These are phyloP conservation scores for Chrysolina haemoptera DNA, from an alignment of 2,888 invertebrate genomes.

Conservation along the genomic window DNA sequence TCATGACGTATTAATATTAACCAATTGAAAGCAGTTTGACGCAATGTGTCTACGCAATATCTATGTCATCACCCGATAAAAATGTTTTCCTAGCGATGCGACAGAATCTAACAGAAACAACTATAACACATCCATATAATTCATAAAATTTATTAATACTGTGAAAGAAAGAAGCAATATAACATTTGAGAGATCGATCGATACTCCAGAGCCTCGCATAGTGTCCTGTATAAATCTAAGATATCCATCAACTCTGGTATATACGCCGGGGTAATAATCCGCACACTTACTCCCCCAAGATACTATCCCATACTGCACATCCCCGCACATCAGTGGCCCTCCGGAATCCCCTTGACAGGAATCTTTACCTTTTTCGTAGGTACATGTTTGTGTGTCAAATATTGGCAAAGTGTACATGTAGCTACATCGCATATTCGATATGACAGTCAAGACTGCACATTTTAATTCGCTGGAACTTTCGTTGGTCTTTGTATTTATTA, in stretches of 20 bases:
- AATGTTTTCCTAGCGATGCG: too few relatives aligned
- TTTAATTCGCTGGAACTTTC: neutral
- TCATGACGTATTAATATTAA: neutral
- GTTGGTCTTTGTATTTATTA: neutral
- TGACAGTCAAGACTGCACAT: neutral
- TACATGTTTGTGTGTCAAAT: neutral
- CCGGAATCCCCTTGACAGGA: conserved; percentile 21
- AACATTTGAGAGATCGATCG: neutral
- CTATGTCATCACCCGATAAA: too few relatives aligned
- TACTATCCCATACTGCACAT: conserved; percentile 14
- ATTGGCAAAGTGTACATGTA: neutral
- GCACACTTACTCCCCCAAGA: conserved; percentile 1
- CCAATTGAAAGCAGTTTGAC: too few relatives aligned
- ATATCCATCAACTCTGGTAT: conserved; percentile 6
- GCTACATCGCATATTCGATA: neutral
- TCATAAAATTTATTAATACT: neutral
- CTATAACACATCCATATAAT: too few relatives aligned
- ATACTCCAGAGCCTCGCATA: neutral
- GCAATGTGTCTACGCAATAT: too few relatives aligned
- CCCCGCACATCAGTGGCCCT: conserved; percentile 15
- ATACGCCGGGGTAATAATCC: neutral
- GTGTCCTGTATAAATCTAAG: neutral
- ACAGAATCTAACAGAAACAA: too few relatives aligned
- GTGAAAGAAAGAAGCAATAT: neutral
- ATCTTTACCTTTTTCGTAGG: conserved; percentile 5